phyloP scores from a whole-genome alignment of 2,113 vertebrate species.

The Caloenas nicobarica region DNA sequence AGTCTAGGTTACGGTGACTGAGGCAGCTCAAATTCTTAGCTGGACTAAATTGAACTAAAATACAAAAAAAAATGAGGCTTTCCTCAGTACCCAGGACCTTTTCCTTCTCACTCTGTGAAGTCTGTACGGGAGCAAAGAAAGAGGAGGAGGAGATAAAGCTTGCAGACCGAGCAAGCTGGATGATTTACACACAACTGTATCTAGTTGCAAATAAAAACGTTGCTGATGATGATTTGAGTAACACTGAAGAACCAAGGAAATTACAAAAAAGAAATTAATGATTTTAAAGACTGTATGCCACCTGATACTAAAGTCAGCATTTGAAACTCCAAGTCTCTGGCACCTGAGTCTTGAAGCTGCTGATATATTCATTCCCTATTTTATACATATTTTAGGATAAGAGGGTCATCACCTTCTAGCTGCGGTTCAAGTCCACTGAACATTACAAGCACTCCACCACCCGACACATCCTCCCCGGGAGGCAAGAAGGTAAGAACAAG shows the following conservation, averaged over 20 bases:
- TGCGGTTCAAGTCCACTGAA: constrained; percentile 96
- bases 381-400: constrained; percentile 78
- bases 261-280: not conserved
- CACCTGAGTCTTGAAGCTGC: not conserved
- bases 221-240: not conserved
- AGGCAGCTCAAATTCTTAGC: not conserved
- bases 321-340: not conserved
- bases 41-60: not conserved
- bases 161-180: not conserved
- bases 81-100: not conserved
- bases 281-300: not conserved
- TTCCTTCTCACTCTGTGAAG: not conserved
- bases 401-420: constrained; percentile 97
- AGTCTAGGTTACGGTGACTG: not conserved
- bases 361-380: not conserved
- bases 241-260: not conserved
- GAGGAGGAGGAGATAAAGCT: not conserved
- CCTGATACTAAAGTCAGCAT: not conserved
- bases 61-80: not conserved
- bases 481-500: constrained; percentile 87
- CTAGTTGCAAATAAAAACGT: not conserved
- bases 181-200: not conserved
- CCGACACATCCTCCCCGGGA: constrained; percentile 91
- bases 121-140: not conserved
- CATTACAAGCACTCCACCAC: constrained; percentile 95